These are phyloP conservation scores for Ips nitidus DNA, from an alignment of 1,140 invertebrate species.

Conservation along the genomic window DNA sequence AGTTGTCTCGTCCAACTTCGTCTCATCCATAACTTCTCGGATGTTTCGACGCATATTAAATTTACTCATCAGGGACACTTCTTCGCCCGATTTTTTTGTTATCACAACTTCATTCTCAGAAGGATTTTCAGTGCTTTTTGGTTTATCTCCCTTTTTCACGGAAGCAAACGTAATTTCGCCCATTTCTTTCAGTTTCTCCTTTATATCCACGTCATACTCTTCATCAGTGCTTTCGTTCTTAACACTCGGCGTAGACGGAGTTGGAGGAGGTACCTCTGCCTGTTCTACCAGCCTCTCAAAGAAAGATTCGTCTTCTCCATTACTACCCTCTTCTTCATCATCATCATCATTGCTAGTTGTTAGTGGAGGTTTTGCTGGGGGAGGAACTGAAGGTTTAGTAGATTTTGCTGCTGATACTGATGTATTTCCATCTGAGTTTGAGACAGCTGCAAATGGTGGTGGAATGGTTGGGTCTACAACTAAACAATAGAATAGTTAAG, in stretches of 20 bases:
- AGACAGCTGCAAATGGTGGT: no score
- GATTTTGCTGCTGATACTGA: no score
- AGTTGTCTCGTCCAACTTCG: slow-evolving; percentile 88
- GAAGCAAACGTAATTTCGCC: slow-evolving; percentile 56
- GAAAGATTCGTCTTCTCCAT: slow-evolving; percentile 35
- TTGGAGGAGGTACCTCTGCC: slow-evolving; percentile 31
- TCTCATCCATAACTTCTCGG: slow-evolving; percentile 89
- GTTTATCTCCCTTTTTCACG: slow-evolving; percentile 50
- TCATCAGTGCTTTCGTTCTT: slow-evolving; percentile 35
- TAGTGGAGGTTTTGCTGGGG: slow-evolving; percentile 4
- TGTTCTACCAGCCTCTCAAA: slow-evolving; percentile 45
- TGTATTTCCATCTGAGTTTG: no score
- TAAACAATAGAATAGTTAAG: no score
- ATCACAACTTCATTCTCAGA: slow-evolving; percentile 49
- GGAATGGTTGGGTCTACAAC: no score
- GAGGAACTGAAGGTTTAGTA: not conserved
- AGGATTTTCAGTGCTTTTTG: slow-evolving; percentile 43
- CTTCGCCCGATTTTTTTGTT: slow-evolving; percentile 47
- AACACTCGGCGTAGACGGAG: slow-evolving; percentile 22
- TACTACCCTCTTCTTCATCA: slow-evolving; percentile 31
- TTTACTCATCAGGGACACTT: slow-evolving; percentile 51
- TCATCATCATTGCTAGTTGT: not conserved
- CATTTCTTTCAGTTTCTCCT: slow-evolving; percentile 62
- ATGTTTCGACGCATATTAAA: slow-evolving; percentile 77
- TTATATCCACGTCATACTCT: slow-evolving; percentile 55